Evolutionary conservation across 2,797 vertebrate species (phyloP).

Genomic region (Meriones psammophilus): DNA sequence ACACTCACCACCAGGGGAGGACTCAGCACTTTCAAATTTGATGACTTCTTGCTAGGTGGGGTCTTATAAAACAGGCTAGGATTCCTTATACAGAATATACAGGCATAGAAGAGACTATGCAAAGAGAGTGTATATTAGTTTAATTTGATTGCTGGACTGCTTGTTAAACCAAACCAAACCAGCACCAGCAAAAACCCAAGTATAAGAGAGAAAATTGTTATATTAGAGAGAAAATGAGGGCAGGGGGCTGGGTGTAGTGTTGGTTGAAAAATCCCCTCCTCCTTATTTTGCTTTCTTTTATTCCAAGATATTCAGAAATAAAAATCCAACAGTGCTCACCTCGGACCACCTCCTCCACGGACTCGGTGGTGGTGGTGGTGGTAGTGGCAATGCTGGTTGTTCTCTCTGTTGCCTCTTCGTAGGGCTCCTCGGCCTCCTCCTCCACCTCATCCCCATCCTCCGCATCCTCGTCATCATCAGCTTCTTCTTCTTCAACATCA

Average conservation of each 20-base stretch:
- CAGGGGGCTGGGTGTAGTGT: not conserved
- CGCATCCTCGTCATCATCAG: conserved; percentile 91
- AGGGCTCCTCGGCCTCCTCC: conserved; percentile 92
- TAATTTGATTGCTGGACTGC: not conserved
- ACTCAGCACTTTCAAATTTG: not conserved
- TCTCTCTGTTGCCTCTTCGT: conserved; percentile 93
- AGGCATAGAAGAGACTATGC: not conserved
- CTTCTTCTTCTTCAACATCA: conserved; percentile 90
- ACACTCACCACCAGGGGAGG: not conserved
- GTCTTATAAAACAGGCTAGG: not conserved
- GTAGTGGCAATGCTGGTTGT: conserved; percentile 97
- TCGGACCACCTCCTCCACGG: conserved; percentile 97
- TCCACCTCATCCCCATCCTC: conserved; percentile 92
- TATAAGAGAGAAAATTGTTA: not conserved
- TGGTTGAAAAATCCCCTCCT: not conserved
- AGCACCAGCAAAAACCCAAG: not conserved
- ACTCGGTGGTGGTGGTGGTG: conserved; percentile 97
- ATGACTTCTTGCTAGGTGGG: not conserved
- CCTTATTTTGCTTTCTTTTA: not conserved
- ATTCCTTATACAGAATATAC: not conserved
- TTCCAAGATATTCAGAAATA: not conserved
- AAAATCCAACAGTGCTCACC: conserved; percentile 88
- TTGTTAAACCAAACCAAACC: conserved; percentile 6
- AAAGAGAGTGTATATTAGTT: not conserved
- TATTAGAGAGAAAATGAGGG: not conserved